Percentiles rank a stretch among this genome's conserved stretches.
Conservation (phyloP, 2,888 invertebrate species). For the Cylindroiulus punctatus region DNA sequence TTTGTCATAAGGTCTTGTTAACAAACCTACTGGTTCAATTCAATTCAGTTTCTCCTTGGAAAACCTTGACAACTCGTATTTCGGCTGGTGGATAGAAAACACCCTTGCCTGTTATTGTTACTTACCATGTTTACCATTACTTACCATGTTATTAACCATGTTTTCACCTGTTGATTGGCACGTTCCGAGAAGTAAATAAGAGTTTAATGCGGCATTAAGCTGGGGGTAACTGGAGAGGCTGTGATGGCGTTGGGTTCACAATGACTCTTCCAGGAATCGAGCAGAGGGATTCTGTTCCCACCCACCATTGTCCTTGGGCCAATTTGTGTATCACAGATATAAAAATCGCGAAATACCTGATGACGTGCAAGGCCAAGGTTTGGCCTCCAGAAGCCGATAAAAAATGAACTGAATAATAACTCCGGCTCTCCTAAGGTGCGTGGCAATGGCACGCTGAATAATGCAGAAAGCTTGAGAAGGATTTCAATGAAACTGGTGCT, state of each 20-base stretch:
- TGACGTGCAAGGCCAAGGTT: background rate
- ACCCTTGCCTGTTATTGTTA: too few species aligned
- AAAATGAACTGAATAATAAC: background rate
- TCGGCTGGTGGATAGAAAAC: too few species aligned
- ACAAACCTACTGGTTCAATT: too few species aligned
- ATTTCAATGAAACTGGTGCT: background rate
- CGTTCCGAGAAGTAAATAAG: background rate
- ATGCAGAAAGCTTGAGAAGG: background rate
- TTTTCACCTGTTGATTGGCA: conserved; percentile 23
- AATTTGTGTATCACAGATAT: conserved; percentile 5
- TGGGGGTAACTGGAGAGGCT: background rate
- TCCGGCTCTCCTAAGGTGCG: background rate
- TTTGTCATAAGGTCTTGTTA: too few species aligned
- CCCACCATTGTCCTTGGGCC: conserved; percentile 33
- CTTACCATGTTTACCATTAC: background rate
- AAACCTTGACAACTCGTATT: too few species aligned
- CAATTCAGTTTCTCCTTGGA: too few species aligned
- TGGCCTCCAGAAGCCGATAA: too few species aligned
- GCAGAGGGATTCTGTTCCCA: background rate
- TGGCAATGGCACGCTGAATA: background rate
- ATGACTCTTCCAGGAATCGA: background rate
- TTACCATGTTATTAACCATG: background rate
- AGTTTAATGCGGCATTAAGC: background rate
- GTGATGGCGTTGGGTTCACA: background rate
- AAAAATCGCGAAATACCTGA: background rate